Evolutionary conservation across 2,797 vertebrate species (phyloP), one percentile per base, ranked within the genome.

Genomic region (Myripristis jacobus): DNA sequence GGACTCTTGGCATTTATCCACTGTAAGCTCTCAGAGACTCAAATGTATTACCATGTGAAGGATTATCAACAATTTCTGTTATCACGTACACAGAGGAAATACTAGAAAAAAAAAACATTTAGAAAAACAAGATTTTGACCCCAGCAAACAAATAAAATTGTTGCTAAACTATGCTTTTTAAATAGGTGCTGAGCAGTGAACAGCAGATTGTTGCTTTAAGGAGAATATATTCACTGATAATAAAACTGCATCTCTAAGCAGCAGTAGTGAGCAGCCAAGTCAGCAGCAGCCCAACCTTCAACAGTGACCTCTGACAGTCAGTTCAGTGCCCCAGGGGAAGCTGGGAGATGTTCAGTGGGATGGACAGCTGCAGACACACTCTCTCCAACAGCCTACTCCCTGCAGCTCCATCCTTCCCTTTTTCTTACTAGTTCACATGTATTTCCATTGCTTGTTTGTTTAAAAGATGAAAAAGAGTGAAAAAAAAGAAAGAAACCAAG

Each of bases 221-320:
- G 63, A 64, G 62, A 65, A 63, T 58, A 69, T 12, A 24, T 57
- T 29, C 22, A 0, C 6, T 3, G 70, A 27, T 57, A 54, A 64
- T 71, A 80, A 82, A 84, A 67, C 11, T 74, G 84, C 83, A 46
- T 75, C 60, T 70, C 80, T 77, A 84, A 81, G 86, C 85, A 86
- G 77, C 66, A 29, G 57, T 5, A 21, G 19, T 72, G 79, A 72
- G 21, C 31, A 58, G 74, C 50, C n/a, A 44, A 70, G 80, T 89
- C 88, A 88, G 89, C 86, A 89, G 75, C 75, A 54, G 29, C 62
- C 27, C 34, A 57, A 87, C 85, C 89, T 86, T 89, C 79, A 82
- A 11, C 74, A 36, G 64, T 44, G 83, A 88, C 86, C 86, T 83
- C 60, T n/a, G 61, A 58, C 71, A 57, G 67, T 60, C 75, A 56